Base-by-base conservation (phyloP, 2,113 vertebrate genomes). In the Thunnus maccoyii region DNA sequence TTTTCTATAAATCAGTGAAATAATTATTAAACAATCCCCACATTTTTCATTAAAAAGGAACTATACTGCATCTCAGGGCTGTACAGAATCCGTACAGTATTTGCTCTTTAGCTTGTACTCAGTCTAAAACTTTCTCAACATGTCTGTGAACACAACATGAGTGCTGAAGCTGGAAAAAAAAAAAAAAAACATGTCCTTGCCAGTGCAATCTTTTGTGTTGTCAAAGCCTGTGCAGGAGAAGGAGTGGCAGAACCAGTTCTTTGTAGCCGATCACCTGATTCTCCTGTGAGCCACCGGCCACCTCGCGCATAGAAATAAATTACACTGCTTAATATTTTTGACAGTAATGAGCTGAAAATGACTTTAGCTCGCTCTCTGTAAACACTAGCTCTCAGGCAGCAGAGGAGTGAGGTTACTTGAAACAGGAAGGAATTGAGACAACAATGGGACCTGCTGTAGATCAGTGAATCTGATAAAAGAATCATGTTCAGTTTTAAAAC, bases 361-460 rank as follows among this genome's bases (percentile, higher is more conserved):
- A 54, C 22, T 51, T 63, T 0, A 13, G 13, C 8, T n/a, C 6
- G 60, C 46, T 1, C 0, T 25, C 8, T 65, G 4, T 57, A 6
- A 67, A 62, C 5, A 3, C 14, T 27, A 7, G 60, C 15, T 41
- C n/a, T 64, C 46, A 1, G 1, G 76, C n/a, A 47, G 73, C 41
- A 12, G 69, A 22, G 60, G 18, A 50, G 70, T 15, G 22, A 27
- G 17, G 15, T 69, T 14, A 15, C 16, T 15, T 36, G 46, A 55
- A 83, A 57, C 78, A 72, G 76, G 89, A 87, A 88, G 89, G 89
- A 88, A 86, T 65, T 69, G 15, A 66, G 58, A 70, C 47, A 82
- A 88, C 88, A 86, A 82, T 86, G 79, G 84, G 15, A 73, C 32
- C 61, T 80, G 61, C 54, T 65, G 32, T 52, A 48, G 55, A 44